Percentiles rank a stretch among this genome's conserved stretches.
Conservation (phyloP, 1,140 invertebrate species). For the Drosophila obscura region DNA sequence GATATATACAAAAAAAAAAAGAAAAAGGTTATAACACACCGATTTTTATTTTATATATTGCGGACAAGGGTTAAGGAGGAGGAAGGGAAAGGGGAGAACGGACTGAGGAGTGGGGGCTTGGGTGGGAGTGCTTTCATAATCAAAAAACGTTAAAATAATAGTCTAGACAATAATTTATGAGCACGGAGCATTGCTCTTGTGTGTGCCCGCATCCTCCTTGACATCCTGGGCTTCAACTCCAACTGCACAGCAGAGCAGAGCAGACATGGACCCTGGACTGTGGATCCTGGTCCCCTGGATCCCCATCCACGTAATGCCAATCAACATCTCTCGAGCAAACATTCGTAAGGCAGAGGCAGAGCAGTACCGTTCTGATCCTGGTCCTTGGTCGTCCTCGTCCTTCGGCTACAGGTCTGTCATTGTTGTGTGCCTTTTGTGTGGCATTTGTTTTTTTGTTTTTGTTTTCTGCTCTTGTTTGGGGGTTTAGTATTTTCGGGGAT, state of each 20-base stretch:
- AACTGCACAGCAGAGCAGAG: constrained; percentile 1
- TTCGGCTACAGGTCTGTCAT: constrained; percentile 45
- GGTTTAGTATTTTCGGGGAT: constrained; percentile 18
- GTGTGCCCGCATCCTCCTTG: constrained; percentile 43
- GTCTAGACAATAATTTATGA: constrained; percentile 84
- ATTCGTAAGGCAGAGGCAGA: constrained; percentile 68
- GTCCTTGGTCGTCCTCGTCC: constrained; percentile 41
- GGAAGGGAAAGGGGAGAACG: constrained; percentile 19
- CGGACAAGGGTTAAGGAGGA: neutral
- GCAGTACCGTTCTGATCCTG: constrained; percentile 23
- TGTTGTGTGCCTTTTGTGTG: constrained; percentile 42
- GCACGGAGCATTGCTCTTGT: constrained; percentile 56
- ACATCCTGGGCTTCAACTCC: too few species aligned
- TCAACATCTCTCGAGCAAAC: constrained; percentile 80
- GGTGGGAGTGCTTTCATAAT: constrained; percentile 72
- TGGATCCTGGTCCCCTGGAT: neutral
- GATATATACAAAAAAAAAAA: neutral
- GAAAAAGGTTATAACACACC: constrained; percentile 61
- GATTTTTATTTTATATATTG: constrained; percentile 78
- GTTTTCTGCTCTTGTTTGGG: constrained; percentile 12
- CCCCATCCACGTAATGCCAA: constrained; percentile 65
- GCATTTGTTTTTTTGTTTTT: constrained; percentile 12
- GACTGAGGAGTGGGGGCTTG: neutral
- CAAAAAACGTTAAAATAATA: constrained; percentile 84
- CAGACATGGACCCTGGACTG: neutral